Evolutionary conservation across 2,888 invertebrate genomes (phyloP), one percentile per base, ranked within the genome.

Genomic region (Tetheella fluctuosa): DNA sequence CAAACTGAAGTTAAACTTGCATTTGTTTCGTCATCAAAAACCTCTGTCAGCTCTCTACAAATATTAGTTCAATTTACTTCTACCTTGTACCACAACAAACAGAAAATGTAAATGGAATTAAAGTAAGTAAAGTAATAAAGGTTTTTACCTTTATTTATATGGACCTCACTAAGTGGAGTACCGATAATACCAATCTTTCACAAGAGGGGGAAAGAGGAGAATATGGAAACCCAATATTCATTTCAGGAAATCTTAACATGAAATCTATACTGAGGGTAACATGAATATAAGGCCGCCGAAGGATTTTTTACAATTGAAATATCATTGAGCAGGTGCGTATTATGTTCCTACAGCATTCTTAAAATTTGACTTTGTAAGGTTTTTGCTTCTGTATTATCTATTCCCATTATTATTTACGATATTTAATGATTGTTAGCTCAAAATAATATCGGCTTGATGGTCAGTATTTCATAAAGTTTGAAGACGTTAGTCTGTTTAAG

Each of bases 261-360:
- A 55, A 55, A 55, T 55, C 55, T 55, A 55, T 55, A 55, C 37
- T 30, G 34, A 34, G 54, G 55, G 37, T 37, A 55, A 55, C 55
- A 55, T 55, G 37, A 55, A 55, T 55, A 23, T n/a, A 17, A 28
- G 25, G 34, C 55, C 55, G 30, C 34, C 55, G 13, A 55, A 55
- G 55, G 34, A 20, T 55, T 55, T 55, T 20, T 55, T 7, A 55
- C 34, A 48, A 34, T 34, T 37, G 37, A 55, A 55, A 55, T 55
- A 55, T 55, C 34, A 55, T 55, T 55, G 55, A 34, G 4, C 55
- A 55, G 34, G 55, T 55, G 55, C 13, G 55, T 55, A 55, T 55
- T 55, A 55, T 55, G 55, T 55, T 55, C 6, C 30, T 39, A 20
- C 23, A 20, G 54, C 15, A 30, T 12, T 34, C 12, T 30, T 17